Base-by-base conservation (phyloP, 2,113 vertebrate genomes). In the Agapornis roseicollis region DNA sequence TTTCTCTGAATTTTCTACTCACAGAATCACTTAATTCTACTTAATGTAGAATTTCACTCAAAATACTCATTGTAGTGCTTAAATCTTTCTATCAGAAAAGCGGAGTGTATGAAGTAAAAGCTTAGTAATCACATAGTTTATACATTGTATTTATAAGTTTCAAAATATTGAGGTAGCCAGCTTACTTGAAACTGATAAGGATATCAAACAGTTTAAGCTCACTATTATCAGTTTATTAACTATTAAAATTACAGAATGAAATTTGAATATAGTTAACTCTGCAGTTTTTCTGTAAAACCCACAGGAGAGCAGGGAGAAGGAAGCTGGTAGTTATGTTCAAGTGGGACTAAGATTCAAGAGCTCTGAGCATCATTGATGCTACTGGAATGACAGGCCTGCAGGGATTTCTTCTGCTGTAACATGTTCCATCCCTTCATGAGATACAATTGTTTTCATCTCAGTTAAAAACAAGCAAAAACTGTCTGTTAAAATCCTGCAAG, bases 371-470 rank as follows among this genome's bases (percentile, higher is more conserved):
- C 78, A 73, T 49, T 95, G 71, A 20, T 88, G 87, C 52, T 44
- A 41, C 91, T 92, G 83, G 41, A 86, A 28, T 65, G 37, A 35
- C 47, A 94, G 91, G 19, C 35, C 83, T 69, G 29, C 72, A 92
- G 92, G 50, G 64, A 44, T 94, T 89, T 87, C 72, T 81, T 93
- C 56, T 96, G 61, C 90, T 94, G 85, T 71, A 77, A 56, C 24
- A 71, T 8, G 11, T 60, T 64, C 39, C 27, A n/a, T 39, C 5
- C 42, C 55, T 71, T 64, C 33, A 31, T n/a, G 22, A 39, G 19
- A 47, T 83, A 44, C 31, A 60, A 60, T 91, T 55, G 15, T 71
- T 78, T 31, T 50, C 25, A 53, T 60, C 23, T 73, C 28, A 42
- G 24, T 60, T 80, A 44, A 58, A 92, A 85, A 28, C 3, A 79